Base-by-base conservation (phyloP, 2,797 vertebrate genomes). In the Acanthurus lineatus region DNA sequence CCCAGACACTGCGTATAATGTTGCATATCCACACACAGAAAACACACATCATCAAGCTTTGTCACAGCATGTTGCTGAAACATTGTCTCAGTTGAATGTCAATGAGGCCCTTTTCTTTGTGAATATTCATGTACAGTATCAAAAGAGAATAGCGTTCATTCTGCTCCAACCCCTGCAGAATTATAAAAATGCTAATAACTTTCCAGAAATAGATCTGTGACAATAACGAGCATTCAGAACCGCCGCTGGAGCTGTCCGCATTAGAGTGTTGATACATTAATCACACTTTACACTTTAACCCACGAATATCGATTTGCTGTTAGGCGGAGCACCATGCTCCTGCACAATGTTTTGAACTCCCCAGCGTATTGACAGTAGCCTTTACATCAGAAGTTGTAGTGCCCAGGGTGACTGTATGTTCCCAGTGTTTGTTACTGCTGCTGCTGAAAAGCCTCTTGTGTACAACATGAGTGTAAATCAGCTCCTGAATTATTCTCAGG, bases 201-300 rank as follows among this genome's bases (percentile, higher is more conserved):
- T 79, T 81, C 89, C 82, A 73, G 65, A 90, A 93, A 91, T 91
- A 88, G 88, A 89, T 86, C 73, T 69, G 56, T 88, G 92, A 88
- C 86, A 88, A 91, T 92, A 92, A 81, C 86, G 65, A 79, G 85
- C 61, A 77, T 83, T 88, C 84, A 83, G 22, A 87, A 40, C 60
- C 5, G 28, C 88, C 80, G 74, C 80, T 76, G 76, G 86, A 87
- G 80, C 86, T 70, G 82, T 90, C 89, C 83, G 77, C 81, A 25
- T 82, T 71, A 44, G 3, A 72, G 64, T 79, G 73, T 80, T 76
- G 73, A 82, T 72, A 67, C 82, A 92, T 93, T 92, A 82, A 90
- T 91, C 87, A 93, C 84, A 84, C 73, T 91, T 90, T 87, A 84
- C 69, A 85, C 88, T 91, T 80, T 88, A 81, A 91, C 86, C 85